Conservation (phyloP, 1,140 invertebrate genomes). For the Brachionus koreanus region DNA sequence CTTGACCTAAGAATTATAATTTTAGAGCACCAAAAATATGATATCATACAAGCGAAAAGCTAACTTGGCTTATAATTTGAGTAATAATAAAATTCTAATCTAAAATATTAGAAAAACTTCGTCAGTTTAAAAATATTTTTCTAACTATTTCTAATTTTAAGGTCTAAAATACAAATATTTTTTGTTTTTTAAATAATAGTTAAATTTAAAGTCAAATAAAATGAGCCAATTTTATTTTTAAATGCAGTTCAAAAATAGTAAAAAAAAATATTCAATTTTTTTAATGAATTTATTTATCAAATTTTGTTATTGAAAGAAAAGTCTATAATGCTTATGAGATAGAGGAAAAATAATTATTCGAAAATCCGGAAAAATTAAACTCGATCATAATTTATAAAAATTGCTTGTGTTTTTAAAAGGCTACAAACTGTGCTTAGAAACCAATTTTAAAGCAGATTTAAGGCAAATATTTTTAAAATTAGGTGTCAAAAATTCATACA, state of each 20-base stretch:
- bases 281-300: too few species aligned
- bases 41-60: background rate
- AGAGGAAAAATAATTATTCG: background rate
- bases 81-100: background rate
- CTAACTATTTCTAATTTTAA: background rate
- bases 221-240: background rate
- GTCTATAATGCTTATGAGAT: background rate
- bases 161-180: too few species aligned
- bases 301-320: too few species aligned
- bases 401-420: background rate
- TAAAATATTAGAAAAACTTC: background rate
- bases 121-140: background rate
- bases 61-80: background rate
- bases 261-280: too few species aligned
- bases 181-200: background rate
- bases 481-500: background rate
- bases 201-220: background rate
- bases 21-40: background rate
- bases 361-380: background rate
- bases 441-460: background rate
- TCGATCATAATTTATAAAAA: background rate
- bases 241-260: too few species aligned
- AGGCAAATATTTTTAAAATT: background rate
- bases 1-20: conserved; percentile 8
- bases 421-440: background rate